Percentiles rank a stretch among this genome's conserved stretches.
These are phyloP conservation scores for Hemitrygon akajei DNA, from an alignment of 2,797 vertebrate species.

Conservation along the genomic window DNA sequence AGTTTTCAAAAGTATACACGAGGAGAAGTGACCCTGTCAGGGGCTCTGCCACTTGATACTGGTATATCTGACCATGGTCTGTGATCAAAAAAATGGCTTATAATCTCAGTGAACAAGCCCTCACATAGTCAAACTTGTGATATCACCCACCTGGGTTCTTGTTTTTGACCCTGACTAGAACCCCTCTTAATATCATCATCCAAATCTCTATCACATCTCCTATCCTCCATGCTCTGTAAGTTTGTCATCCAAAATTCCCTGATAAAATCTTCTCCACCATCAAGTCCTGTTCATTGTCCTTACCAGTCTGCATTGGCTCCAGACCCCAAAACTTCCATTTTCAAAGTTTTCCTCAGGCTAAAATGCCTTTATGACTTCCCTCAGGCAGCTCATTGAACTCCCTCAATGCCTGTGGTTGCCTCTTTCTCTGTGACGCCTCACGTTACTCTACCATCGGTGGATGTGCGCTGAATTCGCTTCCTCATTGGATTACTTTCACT, in stretches of 20 bases:
- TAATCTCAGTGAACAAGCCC: too few relatives aligned
- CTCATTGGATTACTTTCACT: background rate
- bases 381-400: background rate
- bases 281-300: background rate
- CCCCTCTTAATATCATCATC: background rate
- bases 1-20: too few relatives aligned
- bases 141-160: background rate
- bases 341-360: too few relatives aligned
- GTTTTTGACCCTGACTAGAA: background rate
- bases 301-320: too few relatives aligned
- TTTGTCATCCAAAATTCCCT: background rate
- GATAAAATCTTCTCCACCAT: background rate
- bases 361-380: too few relatives aligned
- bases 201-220: background rate
- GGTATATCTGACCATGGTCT: too few relatives aligned
- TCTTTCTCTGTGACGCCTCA: background rate
- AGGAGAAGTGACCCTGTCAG: too few relatives aligned
- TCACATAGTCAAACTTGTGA: background rate
- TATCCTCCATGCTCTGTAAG: background rate
- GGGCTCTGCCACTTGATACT: too few relatives aligned
- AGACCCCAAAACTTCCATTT: too few relatives aligned
- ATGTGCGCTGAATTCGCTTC: too few relatives aligned
- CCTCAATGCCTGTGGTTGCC: background rate
- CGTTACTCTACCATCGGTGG: background rate
- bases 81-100: too few relatives aligned